These are phyloP conservation scores for Agriopis aurantiaria DNA, from an alignment of 2,888 invertebrate genomes.

Conservation along the genomic window DNA sequence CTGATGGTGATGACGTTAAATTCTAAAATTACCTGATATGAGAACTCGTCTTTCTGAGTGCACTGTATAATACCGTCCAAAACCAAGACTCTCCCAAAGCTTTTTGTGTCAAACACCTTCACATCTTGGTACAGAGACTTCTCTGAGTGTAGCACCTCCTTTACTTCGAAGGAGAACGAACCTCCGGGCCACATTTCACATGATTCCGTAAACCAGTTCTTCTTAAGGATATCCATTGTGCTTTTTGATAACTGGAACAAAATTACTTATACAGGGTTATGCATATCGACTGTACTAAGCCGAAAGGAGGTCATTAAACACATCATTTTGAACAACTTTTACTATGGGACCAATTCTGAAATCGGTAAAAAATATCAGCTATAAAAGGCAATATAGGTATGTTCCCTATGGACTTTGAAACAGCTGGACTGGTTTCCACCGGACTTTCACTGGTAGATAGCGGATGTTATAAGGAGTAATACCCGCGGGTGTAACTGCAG, in stretches of 20 bases:
- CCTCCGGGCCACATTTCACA: slow-evolving; percentile 97
- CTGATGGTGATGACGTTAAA: too few relatives aligned
- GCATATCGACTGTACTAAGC: too few relatives aligned
- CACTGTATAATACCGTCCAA: slow-evolving; percentile 99
- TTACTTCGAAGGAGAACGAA: slow-evolving; percentile 94
- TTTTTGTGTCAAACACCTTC: slow-evolving; percentile 91
- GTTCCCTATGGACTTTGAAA: too few relatives aligned
- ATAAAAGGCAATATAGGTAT: too few relatives aligned
- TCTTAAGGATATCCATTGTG: slow-evolving; percentile 89
- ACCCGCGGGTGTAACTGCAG: too few relatives aligned
- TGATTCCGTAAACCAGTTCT: slow-evolving; percentile 97
- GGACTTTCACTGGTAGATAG: too few relatives aligned
- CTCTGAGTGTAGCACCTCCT: slow-evolving; percentile 91
- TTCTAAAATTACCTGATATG: slow-evolving; percentile 90
- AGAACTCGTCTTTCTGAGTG: slow-evolving; percentile 97
- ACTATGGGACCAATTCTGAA: too few relatives aligned
- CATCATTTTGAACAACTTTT: too few relatives aligned
- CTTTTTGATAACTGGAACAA: background rate
- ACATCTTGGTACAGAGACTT: slow-evolving; percentile 95
- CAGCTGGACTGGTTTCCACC: too few relatives aligned
- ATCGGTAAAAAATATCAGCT: too few relatives aligned
- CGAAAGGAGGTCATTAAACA: too few relatives aligned
- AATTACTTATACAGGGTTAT: background rate
- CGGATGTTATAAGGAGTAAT: too few relatives aligned
- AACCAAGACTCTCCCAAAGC: slow-evolving; percentile 94